phyloP scores from a whole-genome alignment of 2,113 vertebrate genomes.

The Vombatus ursinus region DNA sequence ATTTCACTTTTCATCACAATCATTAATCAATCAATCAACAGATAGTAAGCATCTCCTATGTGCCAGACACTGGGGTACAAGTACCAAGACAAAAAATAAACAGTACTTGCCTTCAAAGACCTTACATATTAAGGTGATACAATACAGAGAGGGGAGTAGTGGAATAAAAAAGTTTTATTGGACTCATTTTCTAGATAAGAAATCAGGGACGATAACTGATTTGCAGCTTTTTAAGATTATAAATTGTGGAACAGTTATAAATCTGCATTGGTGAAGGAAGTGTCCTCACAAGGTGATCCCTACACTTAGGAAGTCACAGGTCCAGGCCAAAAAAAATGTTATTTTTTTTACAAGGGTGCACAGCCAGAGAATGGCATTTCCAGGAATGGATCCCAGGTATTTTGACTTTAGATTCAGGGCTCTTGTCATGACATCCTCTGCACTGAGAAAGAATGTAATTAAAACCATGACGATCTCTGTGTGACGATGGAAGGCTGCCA shows the following conservation, averaged over 20 bases:
- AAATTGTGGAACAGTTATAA: neutral
- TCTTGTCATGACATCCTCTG: neutral
- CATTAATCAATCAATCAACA: neutral
- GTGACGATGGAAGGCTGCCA: neutral
- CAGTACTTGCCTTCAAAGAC: neutral
- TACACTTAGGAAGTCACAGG: neutral
- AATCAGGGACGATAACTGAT: neutral
- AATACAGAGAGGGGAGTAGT: neutral
- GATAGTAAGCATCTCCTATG: neutral
- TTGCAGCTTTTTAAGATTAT: neutral
- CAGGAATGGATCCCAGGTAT: neutral
- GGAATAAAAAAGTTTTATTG: neutral
- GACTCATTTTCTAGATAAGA: neutral
- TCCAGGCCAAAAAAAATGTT: neutral
- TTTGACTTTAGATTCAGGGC: neutral
- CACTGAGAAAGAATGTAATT: no score
- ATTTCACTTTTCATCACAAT: no score
- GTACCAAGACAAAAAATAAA: neutral
- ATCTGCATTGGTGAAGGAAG: neutral
- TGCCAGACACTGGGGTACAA: neutral
- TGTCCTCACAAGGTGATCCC: neutral
- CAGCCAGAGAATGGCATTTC: neutral
- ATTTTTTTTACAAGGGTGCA: neutral
- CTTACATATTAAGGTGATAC: neutral
- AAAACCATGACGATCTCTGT: no score